These are phyloP conservation scores for Geodia barretti DNA, from an alignment of 37 sponge, comb jelly and placozoan species.

Conservation along the genomic window DNA sequence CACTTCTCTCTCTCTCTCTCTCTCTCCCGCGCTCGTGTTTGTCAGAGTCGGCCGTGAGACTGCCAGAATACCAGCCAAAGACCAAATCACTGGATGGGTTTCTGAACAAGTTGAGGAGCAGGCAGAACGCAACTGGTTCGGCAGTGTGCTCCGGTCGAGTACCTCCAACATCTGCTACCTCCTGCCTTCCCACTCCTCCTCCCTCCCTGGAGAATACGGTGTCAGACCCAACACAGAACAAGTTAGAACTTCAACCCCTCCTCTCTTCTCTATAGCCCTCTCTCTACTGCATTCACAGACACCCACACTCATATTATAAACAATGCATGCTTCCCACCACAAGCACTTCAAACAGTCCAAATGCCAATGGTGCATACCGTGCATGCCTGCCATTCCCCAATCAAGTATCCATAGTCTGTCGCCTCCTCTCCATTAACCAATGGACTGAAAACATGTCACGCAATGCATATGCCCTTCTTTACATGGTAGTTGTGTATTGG, in stretches of 20 bases:
- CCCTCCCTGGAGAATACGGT: background rate
- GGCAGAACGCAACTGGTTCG: background rate
- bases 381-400: no score
- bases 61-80: conserved; percentile 72
- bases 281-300: no score
- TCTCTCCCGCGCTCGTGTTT: background rate
- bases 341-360: no score
- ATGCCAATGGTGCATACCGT: no score
- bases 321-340: no score
- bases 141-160: background rate
- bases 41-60: conserved; percentile 55
- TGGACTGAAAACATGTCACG: no score
- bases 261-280: background rate
- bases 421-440: no score
- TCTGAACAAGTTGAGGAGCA: conserved; percentile 51
- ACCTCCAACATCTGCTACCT: no score
- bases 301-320: no score
- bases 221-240: background rate
- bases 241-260: background rate
- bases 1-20: background rate
- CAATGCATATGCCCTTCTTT: no score
- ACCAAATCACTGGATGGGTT: conserved; percentile 64
- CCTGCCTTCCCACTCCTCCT: background rate
- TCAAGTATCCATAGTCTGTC: no score
- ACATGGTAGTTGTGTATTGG: no score